Conservation (phyloP, 2,113 vertebrate species). For the Cacatua alba region DNA sequence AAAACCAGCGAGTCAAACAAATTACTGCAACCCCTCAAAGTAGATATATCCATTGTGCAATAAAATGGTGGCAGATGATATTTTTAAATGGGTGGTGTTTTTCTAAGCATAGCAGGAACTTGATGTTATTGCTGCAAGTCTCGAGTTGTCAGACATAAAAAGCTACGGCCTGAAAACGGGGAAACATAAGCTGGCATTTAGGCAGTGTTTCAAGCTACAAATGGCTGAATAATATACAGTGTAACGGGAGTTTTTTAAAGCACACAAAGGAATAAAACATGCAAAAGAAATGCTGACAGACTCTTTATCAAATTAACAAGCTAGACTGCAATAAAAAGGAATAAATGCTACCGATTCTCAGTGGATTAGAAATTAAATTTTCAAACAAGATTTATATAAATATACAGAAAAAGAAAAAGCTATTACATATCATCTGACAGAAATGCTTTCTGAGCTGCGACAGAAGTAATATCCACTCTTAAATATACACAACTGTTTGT, state of each 20-base stretch:
- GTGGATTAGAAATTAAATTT: background rate
- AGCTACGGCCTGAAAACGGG: background rate
- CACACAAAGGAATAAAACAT: background rate
- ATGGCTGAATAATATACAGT: background rate
- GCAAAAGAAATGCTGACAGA: background rate
- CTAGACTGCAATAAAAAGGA: background rate
- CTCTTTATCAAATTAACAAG: conserved; percentile 15
- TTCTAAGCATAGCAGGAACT: conserved; percentile 34
- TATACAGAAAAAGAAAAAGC: background rate
- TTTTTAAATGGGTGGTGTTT: conserved; percentile 19
- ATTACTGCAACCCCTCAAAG: background rate
- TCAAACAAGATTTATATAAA: background rate
- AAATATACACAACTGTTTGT: background rate
- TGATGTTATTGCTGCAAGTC: background rate
- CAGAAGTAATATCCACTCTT: background rate
- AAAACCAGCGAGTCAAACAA: background rate
- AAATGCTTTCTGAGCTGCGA: background rate
- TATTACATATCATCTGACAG: background rate
- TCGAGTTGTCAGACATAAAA: conserved; percentile 46
- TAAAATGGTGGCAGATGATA: conserved; percentile 2
- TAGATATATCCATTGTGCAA: background rate
- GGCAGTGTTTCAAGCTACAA: conserved; percentile 54
- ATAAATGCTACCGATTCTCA: background rate
- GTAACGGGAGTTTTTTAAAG: background rate
- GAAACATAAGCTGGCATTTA: conserved; percentile 33